Evolutionary conservation across 2,113 vertebrate species (phyloP).

Genomic region (Nibea coibor): DNA sequence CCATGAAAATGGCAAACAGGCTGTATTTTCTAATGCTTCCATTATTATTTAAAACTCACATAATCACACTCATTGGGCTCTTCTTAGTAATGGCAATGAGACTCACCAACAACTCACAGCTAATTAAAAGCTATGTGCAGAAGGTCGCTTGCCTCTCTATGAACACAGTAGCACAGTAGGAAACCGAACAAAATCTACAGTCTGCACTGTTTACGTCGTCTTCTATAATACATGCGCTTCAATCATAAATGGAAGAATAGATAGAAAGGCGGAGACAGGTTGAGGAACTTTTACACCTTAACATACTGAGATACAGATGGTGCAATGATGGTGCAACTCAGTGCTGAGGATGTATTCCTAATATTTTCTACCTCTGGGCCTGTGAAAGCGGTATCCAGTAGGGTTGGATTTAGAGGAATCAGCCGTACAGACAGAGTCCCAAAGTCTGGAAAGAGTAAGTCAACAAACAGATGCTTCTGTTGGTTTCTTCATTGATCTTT

Average conservation of each 20-base stretch:
- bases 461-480: background rate
- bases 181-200: background rate
- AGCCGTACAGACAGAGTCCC: background rate
- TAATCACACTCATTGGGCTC: conserved; percentile 23
- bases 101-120: conserved; percentile 19
- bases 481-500: background rate
- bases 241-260: conserved; percentile 2
- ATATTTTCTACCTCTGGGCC: conserved; percentile 25
- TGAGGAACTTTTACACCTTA: conserved; percentile 7
- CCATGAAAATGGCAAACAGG: conserved; percentile 33
- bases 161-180: conserved; percentile 10
- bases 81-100: conserved; percentile 36
- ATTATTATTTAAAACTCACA: conserved; percentile 43
- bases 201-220: background rate
- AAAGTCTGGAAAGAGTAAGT: background rate
- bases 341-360: conserved; percentile 13
- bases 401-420: conserved; percentile 14
- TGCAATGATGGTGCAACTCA: conserved; percentile 52
- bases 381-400: conserved; percentile 19
- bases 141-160: background rate
- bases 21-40: conserved; percentile 20
- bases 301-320: conserved; percentile 42
- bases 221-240: background rate
- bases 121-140: conserved; percentile 30
- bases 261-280: conserved; percentile 23